These are phyloP conservation scores for Dryoscopus gambensis DNA, from an alignment of 2,113 vertebrate genomes.

Conservation along the genomic window DNA sequence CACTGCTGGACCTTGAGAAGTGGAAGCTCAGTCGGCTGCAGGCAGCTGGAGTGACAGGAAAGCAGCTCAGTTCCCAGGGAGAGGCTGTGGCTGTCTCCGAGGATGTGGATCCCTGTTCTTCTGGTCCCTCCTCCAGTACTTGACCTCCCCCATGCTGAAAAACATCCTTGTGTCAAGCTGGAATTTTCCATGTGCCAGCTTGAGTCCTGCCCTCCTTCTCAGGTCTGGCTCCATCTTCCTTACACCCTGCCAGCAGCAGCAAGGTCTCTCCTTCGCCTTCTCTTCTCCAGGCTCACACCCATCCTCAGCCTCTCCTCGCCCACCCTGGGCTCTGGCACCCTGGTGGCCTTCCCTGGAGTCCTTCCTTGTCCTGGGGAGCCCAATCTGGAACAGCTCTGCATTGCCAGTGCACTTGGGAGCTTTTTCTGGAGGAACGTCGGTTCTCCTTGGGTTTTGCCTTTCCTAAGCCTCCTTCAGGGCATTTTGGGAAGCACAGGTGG, in stretches of 20 bases:
- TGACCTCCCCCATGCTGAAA: background rate
- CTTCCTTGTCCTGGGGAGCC: background rate
- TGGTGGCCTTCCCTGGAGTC: background rate
- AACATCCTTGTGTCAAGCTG: background rate
- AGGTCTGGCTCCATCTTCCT: background rate
- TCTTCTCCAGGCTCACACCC: background rate
- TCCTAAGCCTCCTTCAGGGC: fast-evolving
- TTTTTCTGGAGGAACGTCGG: background rate
- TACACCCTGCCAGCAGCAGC: background rate
- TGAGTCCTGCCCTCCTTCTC: background rate
- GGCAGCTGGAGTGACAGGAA: background rate
- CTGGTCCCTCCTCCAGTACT: background rate
- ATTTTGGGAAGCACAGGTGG: background rate
- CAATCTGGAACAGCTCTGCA: background rate
- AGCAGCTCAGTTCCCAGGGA: background rate
- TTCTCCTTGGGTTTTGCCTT: background rate
- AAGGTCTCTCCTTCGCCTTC: background rate
- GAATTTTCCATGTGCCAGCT: background rate
- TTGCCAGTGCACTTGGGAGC: background rate
- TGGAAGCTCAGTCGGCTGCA: background rate
- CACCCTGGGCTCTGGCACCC: background rate
- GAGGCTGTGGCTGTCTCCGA: background rate
- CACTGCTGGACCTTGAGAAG: background rate
- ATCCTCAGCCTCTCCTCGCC: background rate
- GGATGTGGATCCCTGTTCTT: background rate